Evolutionary conservation across 2,888 invertebrate species (phyloP).

Genomic region (Limenitis arthemis): DNA sequence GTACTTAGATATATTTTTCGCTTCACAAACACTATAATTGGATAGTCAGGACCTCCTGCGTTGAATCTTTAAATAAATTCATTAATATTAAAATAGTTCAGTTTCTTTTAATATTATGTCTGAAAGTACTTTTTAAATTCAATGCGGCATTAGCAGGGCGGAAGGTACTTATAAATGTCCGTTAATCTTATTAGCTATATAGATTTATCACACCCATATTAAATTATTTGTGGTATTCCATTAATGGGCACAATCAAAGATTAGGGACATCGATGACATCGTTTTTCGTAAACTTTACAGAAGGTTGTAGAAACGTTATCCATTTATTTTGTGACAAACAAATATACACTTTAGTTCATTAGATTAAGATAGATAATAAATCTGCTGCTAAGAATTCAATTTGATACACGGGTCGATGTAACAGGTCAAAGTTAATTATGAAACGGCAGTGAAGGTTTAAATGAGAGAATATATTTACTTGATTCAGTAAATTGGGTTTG

Average conservation of each 20-base stretch:
- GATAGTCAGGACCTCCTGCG: slow-evolving; percentile 59
- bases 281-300: slow-evolving; percentile 27
- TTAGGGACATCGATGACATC: slow-evolving; percentile 20
- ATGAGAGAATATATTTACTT: slow-evolving; percentile 14
- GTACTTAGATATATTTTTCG: slow-evolving; percentile 35
- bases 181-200: slow-evolving; percentile 2
- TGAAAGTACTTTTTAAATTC: neutral
- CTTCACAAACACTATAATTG: slow-evolving; percentile 43
- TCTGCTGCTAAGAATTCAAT: slow-evolving; percentile 18
- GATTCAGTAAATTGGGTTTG: slow-evolving; percentile 5
- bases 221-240: slow-evolving; percentile 7
- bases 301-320: slow-evolving; percentile 28
- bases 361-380: slow-evolving; percentile 1
- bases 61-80: slow-evolving; percentile 25
- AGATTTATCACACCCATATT: slow-evolving; percentile 1
- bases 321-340: slow-evolving; percentile 6
- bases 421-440: slow-evolving; percentile 22
- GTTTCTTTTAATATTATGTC: neutral
- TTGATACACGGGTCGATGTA: slow-evolving; percentile 18
- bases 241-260: slow-evolving; percentile 19
- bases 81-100: neutral
- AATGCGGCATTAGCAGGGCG: no score
- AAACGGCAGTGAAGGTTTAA: slow-evolving; percentile 13
- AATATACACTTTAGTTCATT: slow-evolving; percentile 3
- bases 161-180: neutral